Conservation (phyloP, 2,888 invertebrate genomes). For the Xestobium rufovillosum region DNA sequence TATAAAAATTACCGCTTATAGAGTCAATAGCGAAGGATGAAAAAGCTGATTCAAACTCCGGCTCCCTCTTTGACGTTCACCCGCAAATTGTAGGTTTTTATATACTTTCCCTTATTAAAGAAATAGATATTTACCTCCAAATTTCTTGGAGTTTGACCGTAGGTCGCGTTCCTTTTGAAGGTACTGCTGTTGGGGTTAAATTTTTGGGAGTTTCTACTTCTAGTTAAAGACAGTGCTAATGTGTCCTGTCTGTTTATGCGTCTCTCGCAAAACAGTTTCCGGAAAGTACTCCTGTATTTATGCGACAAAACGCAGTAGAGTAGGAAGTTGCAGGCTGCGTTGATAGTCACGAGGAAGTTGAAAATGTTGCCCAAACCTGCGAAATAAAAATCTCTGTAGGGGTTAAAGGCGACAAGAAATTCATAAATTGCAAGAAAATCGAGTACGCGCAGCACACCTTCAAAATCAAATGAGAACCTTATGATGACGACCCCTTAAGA, state of each 20-base stretch:
- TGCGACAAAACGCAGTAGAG: constrained; percentile 70
- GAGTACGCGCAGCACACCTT: too few relatives aligned
- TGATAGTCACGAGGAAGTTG: constrained; percentile 62
- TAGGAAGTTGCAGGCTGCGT: constrained; percentile 70
- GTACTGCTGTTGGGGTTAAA: constrained; percentile 31
- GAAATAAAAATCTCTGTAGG: background rate
- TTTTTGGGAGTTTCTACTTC: constrained; percentile 27
- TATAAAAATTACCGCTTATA: constrained; percentile 1
- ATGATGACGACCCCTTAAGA: too few relatives aligned
- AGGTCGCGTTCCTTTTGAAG: constrained; percentile 33
- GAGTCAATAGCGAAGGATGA: too few relatives aligned
- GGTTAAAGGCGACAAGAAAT: too few relatives aligned
- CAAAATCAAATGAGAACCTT: too few relatives aligned
- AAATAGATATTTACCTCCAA: constrained; percentile 44
- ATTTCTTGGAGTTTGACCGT: constrained; percentile 38
- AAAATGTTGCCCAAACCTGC: constrained; percentile 61
- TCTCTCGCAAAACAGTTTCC: constrained; percentile 34
- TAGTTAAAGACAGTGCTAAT: constrained; percentile 27
- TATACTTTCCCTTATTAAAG: constrained; percentile 39
- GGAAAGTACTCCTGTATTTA: constrained; percentile 58
- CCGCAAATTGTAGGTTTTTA: constrained; percentile 36
- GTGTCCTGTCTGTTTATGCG: constrained; percentile 32
- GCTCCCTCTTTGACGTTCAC: constrained; percentile 26
- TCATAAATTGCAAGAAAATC: too few relatives aligned
- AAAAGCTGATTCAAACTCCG: constrained; percentile 5